Evolutionary conservation across 2,888 invertebrate genomes (phyloP).

Genomic region (Prenolepis imparis): DNA sequence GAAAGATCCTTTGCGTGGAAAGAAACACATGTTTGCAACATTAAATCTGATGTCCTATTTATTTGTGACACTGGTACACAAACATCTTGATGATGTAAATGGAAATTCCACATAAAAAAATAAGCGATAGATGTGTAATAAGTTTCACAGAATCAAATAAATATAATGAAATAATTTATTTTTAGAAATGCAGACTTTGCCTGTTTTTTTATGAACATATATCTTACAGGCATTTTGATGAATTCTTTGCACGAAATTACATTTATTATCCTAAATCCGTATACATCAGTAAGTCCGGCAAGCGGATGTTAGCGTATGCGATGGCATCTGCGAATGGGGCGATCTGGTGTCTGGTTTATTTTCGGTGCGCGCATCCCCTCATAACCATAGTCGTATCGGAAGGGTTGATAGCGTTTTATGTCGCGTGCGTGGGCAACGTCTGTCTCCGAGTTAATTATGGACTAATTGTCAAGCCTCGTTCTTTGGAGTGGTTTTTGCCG

Average conservation of each 20-base stretch:
- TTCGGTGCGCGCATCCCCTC: slow-evolving; percentile 74
- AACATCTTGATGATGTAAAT: too few relatives aligned
- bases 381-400: slow-evolving; percentile 68
- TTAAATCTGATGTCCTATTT: background rate
- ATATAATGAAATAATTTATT: background rate
- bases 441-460: slow-evolving; percentile 81
- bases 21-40: slow-evolving; percentile 70
- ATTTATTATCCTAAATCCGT: slow-evolving; percentile 7
- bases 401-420: slow-evolving; percentile 81
- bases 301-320: slow-evolving; percentile 27
- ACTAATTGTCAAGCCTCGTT: slow-evolving; percentile 78
- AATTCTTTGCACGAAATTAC: slow-evolving; percentile 5
- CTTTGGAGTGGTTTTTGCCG: slow-evolving; percentile 52
- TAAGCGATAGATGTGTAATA: background rate
- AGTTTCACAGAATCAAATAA: background rate
- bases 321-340: slow-evolving; percentile 71
- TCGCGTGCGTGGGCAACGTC: slow-evolving; percentile 67
- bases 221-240: background rate
- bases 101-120: background rate
- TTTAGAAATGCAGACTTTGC: background rate
- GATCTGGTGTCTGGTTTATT: slow-evolving; percentile 82
- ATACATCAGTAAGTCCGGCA: background rate
- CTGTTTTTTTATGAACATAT: background rate
- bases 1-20: slow-evolving; percentile 67
- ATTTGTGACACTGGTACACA: background rate